phyloP scores from a whole-genome alignment of 2,888 invertebrate species.

The Heliconius charithonia region DNA sequence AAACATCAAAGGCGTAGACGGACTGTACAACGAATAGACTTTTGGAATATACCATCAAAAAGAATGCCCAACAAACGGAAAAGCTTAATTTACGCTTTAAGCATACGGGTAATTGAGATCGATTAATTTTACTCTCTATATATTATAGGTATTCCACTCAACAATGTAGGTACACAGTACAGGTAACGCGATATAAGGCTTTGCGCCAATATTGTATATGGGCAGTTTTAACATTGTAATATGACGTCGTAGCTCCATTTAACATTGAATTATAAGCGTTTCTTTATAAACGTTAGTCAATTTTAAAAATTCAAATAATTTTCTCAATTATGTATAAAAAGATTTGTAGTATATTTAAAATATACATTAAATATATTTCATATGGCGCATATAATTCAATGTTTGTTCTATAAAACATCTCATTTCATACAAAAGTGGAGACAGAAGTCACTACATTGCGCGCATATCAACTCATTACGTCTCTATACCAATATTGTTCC shows the following conservation, averaged over 20 bases:
- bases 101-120: constrained; percentile 81
- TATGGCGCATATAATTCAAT: constrained; percentile 34
- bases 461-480: constrained; percentile 54
- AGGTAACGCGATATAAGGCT: constrained; percentile 83
- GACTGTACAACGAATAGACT: constrained; percentile 56
- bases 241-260: constrained; percentile 39
- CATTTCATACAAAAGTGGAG: constrained; percentile 51
- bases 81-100: constrained; percentile 67
- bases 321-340: neutral
- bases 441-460: constrained; percentile 62
- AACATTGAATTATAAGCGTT: constrained; percentile 21
- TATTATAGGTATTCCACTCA: constrained; percentile 67
- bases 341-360: neutral
- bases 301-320: constrained; percentile 16
- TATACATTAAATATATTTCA: neutral
- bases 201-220: constrained; percentile 57
- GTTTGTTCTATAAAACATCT: constrained; percentile 48
- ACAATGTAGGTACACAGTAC: constrained; percentile 77
- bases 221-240: constrained; percentile 46
- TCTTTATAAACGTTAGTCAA: neutral
- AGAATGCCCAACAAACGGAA: constrained; percentile 59
- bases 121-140: constrained; percentile 76
- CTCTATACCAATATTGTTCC: constrained; percentile 78
- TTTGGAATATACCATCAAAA: constrained; percentile 50
- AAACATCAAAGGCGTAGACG: constrained; percentile 59